Base-by-base conservation (phyloP, 1,140 invertebrate species). In the Augochlora pura region DNA sequence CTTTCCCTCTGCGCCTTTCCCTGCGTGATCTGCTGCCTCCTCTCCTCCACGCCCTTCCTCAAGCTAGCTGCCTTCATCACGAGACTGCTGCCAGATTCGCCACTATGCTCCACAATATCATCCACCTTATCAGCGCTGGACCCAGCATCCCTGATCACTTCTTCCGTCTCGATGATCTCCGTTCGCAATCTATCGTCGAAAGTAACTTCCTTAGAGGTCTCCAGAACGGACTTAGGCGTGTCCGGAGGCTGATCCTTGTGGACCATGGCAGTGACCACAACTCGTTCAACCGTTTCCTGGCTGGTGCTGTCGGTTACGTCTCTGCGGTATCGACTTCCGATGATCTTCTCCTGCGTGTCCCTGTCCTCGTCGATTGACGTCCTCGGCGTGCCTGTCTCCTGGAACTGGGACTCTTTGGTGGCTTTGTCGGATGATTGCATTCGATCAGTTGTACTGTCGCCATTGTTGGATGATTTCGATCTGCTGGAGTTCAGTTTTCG, bases 1-100 rank as follows among this genome's bases (percentile, higher is more conserved):
- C 86, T 91, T 91, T 87, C 82, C 90, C 88, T 39, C 57, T 63
- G 91, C 82, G 74, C 92, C 85, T 87, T 94, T 89, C 88, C 93
- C 89, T 86, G 85, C 82, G 80, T 90, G 87, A 90, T 91, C n/a
- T 89, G 88, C 0, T 88, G 87, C 9, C 90, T 83, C 84, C 91
- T 91, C 70, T 91, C 91, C 80, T 92, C 88, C 52, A 91, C 87
- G 23, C 90, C 88, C 71, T 90, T 92, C 72, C 86, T 89, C 66
- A 91, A 73, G 84, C 89, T 90, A 0, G 86, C 89, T 8, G 88
- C 91, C 59, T 91, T 91, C 1, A 71, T 80, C 70, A 92, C 76
- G 0, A 92, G 64, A 9, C 80, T 83, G 27, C 76, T 87, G 14
- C 90, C 87, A 27, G 90, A 67, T 38, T 89, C 89, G 5, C 90